phyloP scores from a whole-genome alignment of 2,888 invertebrate species.

The Hipparchia semele region DNA sequence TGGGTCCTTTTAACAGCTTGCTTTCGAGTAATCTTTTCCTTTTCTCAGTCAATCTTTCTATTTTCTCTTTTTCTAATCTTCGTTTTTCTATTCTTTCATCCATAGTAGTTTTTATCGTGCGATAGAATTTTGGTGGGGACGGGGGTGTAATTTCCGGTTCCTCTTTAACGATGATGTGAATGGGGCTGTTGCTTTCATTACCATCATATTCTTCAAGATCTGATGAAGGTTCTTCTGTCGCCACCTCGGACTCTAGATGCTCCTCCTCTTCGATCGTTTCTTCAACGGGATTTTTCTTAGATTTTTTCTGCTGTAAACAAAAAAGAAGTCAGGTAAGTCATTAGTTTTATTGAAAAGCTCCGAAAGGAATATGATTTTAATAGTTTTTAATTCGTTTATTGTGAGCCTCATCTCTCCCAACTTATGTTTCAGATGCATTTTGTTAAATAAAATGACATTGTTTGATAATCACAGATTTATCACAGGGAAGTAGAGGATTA shows the following conservation, averaged over 20 bases:
- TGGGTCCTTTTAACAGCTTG: constrained; percentile 42
- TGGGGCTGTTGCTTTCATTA: constrained; percentile 14
- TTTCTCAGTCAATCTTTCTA: constrained; percentile 2
- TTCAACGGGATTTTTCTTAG: constrained; percentile 11
- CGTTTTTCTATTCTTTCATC: constrained; percentile 8
- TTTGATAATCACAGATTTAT: not conserved
- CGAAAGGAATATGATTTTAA: not conserved
- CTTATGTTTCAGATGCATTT: no score
- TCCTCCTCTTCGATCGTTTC: not conserved
- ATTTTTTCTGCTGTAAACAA: constrained; percentile 20
- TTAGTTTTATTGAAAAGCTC: not conserved
- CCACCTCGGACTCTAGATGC: not conserved
- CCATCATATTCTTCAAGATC: constrained; percentile 29
- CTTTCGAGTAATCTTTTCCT: constrained; percentile 11
- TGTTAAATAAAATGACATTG: not conserved
- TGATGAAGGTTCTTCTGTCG: constrained; percentile 16
- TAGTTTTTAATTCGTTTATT: not conserved
- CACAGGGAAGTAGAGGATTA: no score
- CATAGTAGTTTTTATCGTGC: constrained; percentile 17
- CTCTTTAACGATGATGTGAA: constrained; percentile 34
- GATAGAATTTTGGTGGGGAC: constrained; percentile 19
- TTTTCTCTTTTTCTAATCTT: constrained; percentile 9
- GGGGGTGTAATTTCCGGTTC: constrained; percentile 23
- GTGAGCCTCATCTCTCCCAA: not conserved
- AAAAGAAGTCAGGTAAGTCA: not conserved